Evolutionary conservation across 2,888 invertebrate genomes (phyloP).

Genomic region (Drosophila villosipedis): DNA sequence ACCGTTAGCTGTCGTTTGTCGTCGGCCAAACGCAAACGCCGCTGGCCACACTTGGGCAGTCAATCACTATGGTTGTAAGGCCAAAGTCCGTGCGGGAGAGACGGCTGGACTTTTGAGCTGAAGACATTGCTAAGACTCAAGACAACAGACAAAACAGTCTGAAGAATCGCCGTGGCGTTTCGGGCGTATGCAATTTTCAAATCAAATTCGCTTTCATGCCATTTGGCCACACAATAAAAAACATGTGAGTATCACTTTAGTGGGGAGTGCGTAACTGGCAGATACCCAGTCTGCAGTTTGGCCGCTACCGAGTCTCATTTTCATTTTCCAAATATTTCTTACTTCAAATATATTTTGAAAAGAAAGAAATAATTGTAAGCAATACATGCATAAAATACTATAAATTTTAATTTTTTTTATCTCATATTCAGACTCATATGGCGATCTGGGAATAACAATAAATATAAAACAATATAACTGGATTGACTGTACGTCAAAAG

Average conservation of each 20-base stretch:
- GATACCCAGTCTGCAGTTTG: slow-evolving; percentile 16
- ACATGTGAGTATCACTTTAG: not conserved
- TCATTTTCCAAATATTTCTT: not conserved
- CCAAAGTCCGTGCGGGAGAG: slow-evolving; percentile 16
- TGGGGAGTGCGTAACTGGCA: not conserved
- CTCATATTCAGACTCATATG: no score
- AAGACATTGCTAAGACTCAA: slow-evolving; percentile 1
- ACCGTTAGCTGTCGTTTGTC: slow-evolving; percentile 66
- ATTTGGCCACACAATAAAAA: slow-evolving; percentile 55
- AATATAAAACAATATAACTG: not conserved
- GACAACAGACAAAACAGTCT: slow-evolving; percentile 6
- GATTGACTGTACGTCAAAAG: not conserved
- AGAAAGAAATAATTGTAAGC: not conserved
- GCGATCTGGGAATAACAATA: not conserved
- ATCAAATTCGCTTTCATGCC: slow-evolving; percentile 79
- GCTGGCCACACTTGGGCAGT: slow-evolving; percentile 59
- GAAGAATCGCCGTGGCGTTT: slow-evolving; percentile 20
- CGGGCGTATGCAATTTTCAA: slow-evolving; percentile 61
- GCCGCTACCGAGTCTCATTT: not conserved
- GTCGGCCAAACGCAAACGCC: slow-evolving; percentile 35
- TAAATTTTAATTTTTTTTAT: not conserved
- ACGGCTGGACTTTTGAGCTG: not conserved
- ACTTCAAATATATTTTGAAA: not conserved
- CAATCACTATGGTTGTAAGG: slow-evolving; percentile 46
- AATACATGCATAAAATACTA: not conserved